Conservation (phyloP, 2,888 invertebrate species). For the Leptodirus hochenwartii region DNA sequence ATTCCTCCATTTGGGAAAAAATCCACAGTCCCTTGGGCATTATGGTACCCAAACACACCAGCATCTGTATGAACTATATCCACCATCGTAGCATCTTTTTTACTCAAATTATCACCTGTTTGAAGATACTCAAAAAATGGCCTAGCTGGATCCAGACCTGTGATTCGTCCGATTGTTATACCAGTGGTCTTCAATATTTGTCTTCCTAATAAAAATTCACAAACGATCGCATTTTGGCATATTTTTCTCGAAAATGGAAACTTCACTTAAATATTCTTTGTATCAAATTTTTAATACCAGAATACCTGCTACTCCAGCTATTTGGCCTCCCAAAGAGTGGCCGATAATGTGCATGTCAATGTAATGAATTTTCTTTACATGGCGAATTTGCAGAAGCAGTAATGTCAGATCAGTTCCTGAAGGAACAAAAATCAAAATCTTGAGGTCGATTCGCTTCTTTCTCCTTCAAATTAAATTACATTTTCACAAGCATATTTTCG, state of each 20-base stretch:
- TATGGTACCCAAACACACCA: conserved; percentile 29
- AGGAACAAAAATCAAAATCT: too few species aligned
- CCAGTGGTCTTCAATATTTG: too few species aligned
- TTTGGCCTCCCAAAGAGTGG: conserved; percentile 21
- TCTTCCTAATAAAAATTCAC: too few species aligned
- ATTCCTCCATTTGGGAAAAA: conserved; percentile 38
- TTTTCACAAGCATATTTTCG: too few species aligned
- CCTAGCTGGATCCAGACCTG: conserved; percentile 34
- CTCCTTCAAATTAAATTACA: too few species aligned
- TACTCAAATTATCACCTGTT: conserved; percentile 30
- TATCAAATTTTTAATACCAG: conserved; percentile 14
- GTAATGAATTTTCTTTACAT: too few species aligned
- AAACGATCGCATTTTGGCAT: too few species aligned
- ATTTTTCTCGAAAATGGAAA: too few species aligned
- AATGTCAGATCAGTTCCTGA: too few species aligned
- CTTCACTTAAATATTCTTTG: too few species aligned
- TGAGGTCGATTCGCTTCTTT: too few species aligned
- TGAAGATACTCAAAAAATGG: conserved; percentile 27
- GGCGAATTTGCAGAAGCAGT: too few species aligned
- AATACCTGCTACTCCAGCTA: conserved; percentile 19
- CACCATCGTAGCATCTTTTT: conserved; percentile 36
- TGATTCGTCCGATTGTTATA: conserved; percentile 25
- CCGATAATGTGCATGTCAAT: conserved; percentile 16
- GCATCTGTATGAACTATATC: conserved; percentile 42
- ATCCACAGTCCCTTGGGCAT: conserved; percentile 33